Evolutionary conservation across 2,797 vertebrate genomes (phyloP).

Genomic region (Melanotaenia trifasciata): DNA sequence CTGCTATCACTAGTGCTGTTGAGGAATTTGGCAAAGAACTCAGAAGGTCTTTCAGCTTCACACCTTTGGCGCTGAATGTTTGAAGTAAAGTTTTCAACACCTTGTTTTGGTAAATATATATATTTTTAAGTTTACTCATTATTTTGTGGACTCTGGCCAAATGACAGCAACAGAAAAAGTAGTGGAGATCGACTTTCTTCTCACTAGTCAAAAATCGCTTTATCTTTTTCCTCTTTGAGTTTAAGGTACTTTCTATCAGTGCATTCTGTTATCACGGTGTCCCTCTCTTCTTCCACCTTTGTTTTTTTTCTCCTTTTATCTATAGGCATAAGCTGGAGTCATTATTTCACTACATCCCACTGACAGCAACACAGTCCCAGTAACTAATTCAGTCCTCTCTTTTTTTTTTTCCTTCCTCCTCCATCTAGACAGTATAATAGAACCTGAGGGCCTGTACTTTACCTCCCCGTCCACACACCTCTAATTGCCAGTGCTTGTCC

Average conservation of each 20-base stretch:
- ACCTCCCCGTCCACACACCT: slow-evolving; percentile 54
- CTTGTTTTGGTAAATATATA: neutral
- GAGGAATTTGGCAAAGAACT: neutral
- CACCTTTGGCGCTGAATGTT: neutral
- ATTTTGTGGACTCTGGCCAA: neutral
- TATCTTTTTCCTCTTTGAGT: slow-evolving; percentile 19
- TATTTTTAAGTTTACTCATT: neutral
- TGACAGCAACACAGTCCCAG: slow-evolving; percentile 25
- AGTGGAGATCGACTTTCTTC: neutral
- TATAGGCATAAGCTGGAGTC: slow-evolving; percentile 49
- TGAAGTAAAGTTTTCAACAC: neutral
- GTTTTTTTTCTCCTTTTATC: slow-evolving; percentile 29
- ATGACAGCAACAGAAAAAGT: neutral
- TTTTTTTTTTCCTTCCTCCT: slow-evolving; percentile 18
- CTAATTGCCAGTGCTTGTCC: slow-evolving; percentile 72
- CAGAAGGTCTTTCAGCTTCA: neutral
- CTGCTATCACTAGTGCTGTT: slow-evolving; percentile 6
- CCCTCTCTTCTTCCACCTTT: slow-evolving; percentile 26
- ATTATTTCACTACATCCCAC: slow-evolving; percentile 43
- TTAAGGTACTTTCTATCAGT: slow-evolving; percentile 4
- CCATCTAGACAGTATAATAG: slow-evolving; percentile 24
- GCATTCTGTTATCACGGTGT: slow-evolving; percentile 31
- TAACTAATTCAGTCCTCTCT: slow-evolving; percentile 26
- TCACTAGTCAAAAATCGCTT: slow-evolving; percentile 6
- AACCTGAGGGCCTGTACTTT: slow-evolving; percentile 34